Evolutionary conservation across 30 jellyfish, hydroid and myxozoan genomes (phyloP), one percentile per base, ranked within the genome.

Genomic region (Turritopsis rubra): DNA sequence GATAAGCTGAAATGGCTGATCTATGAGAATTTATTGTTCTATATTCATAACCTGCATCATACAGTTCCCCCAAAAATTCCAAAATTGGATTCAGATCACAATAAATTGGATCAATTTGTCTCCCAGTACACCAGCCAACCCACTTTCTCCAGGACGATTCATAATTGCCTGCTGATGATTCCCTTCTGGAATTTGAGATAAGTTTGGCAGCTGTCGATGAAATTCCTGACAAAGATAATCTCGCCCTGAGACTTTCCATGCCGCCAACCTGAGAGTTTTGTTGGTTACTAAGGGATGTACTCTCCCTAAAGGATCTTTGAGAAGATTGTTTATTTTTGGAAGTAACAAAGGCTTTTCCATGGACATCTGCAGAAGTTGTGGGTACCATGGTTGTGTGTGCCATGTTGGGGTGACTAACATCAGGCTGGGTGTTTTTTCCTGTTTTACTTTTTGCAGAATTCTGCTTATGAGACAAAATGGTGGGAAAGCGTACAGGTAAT

Each of bases 161-260:
- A 85, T 83, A 83, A 83, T 72, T 83, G 78, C 72, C 28, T 73
- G 74, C 72, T 73, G 90, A 71, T 81, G 85, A 85, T 21, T 41
- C 13, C 13, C 60, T 41, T 13, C 60, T 41, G 60, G 60, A 5
- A 3, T 5, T 13, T 41, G 60, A 3, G 60, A 41, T 41, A 41
- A 41, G 60, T 3, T 41, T 41, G 5, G 60, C 13, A 41, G 60
- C 60, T 13, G 9, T 41, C 5, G 5, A 5, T 41, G 60, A 41
- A 3, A 41, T 41, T 5, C 60, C 60, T 41, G 5, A 5, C 13
- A 13, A 41, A 3, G 60, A 41, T 13, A 41, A 41, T 13, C 13
- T 41, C 9, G 5, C 9, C 60, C 60, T 41, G 60, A 41, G 13
- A 41, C 60, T 41, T 5, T 3, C 60, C 60, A 41, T 3, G 60